A percentile compares a stretch with the other conserved stretches of the same genome.
Evolutionary conservation across 2,888 invertebrate genomes (phyloP).

Genomic region (Lamellibrachia satsuma): DNA sequence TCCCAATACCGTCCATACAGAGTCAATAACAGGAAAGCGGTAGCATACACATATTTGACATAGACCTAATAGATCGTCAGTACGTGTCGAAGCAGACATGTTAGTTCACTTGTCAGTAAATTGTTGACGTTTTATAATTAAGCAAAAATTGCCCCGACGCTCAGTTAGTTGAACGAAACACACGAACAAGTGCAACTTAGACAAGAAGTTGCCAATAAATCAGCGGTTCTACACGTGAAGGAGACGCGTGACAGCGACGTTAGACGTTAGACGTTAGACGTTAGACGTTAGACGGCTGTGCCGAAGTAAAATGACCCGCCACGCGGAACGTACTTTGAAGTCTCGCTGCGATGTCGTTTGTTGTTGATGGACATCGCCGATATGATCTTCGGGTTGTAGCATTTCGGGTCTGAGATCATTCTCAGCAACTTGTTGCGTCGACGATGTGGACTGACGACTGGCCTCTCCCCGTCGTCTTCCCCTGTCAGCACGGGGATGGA

Average conservation of each 20-base stretch:
- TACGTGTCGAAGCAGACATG: not conserved
- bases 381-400: constrained; percentile 58
- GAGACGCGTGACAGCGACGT: not conserved
- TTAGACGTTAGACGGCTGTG: not conserved
- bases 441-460: constrained; percentile 35
- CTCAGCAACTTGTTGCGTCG: constrained; percentile 61
- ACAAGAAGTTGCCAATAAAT: not conserved
- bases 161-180: not conserved
- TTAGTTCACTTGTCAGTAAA: no score
- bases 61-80: not conserved
- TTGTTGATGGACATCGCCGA: not conserved
- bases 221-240: not conserved
- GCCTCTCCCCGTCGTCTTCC: constrained; percentile 28
- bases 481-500: constrained; percentile 34
- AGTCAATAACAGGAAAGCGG: no score
- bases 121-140: not conserved
- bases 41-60: not conserved
- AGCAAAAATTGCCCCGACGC: not conserved
- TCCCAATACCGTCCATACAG: no score
- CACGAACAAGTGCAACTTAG: not conserved
- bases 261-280: not conserved
- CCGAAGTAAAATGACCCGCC: not conserved
- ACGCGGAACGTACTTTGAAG: not conserved
- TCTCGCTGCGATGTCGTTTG: not conserved
- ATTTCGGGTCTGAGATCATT: constrained; percentile 65